Conservation (phyloP, 2,797 vertebrate genomes). For the Eptatretus atami region DNA sequence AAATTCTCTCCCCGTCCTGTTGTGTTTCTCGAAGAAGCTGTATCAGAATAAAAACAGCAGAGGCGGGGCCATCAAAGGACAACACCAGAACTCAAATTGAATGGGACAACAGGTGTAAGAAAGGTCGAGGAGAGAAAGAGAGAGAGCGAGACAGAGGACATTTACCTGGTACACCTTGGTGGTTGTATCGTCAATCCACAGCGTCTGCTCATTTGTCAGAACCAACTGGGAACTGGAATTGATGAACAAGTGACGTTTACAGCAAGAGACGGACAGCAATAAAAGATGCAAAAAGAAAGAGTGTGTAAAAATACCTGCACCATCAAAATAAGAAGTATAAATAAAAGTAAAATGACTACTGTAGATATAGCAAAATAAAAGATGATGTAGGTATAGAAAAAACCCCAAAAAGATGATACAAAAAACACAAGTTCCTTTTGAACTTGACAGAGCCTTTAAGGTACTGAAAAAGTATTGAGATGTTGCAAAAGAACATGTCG, state of each 20-base stretch:
- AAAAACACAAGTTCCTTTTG: slow-evolving; percentile 31
- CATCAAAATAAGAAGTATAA: slow-evolving; percentile 1
- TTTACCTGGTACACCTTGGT: slow-evolving; percentile 59
- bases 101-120: too few relatives aligned
- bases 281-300: background rate
- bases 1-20: slow-evolving; percentile 65
- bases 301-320: too few relatives aligned
- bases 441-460: slow-evolving; percentile 94
- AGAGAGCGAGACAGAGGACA: too few relatives aligned
- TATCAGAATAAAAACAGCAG: slow-evolving; percentile 2
- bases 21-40: slow-evolving; percentile 77
- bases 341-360: background rate
- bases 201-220: slow-evolving; percentile 61
- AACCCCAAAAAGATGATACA: too few relatives aligned
- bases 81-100: too few relatives aligned
- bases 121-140: too few relatives aligned
- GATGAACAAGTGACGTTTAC: slow-evolving; percentile 7
- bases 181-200: slow-evolving; percentile 93
- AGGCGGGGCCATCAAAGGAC: too few relatives aligned
- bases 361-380: slow-evolving; percentile 6
- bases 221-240: slow-evolving; percentile 40
- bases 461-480: slow-evolving; percentile 89
- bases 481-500: slow-evolving; percentile 86
- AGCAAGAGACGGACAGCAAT: slow-evolving; percentile 2
- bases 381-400: background rate